Evolutionary conservation across 2,113 vertebrate species (phyloP), one percentile per base, ranked within the genome.

Genomic region (Cavia porcellus): DNA sequence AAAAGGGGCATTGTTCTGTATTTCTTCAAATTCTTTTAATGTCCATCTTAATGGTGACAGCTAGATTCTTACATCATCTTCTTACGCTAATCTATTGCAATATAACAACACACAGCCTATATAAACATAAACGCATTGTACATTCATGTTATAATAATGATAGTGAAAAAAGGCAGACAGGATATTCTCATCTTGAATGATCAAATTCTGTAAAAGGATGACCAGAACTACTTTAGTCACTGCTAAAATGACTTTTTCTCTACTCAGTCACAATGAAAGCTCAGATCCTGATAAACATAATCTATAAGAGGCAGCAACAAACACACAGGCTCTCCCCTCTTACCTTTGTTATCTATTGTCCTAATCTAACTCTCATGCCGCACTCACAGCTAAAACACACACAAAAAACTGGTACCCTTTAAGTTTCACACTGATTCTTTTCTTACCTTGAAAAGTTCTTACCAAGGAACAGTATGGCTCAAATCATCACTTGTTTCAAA

Each of bases 1-100:
- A 52, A 88, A 19, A 81, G 75, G 32, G 15, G 30, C 24, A 75
- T 0, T 52, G 38, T 55, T 94, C 89, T 74, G 20, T 38, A 32
- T 81, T 86, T 90, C 22, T 70, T 38, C 28, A 94, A 79, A 89
- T 19, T 15, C 17, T 89, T 91, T 82, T 62, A 86, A 86, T n/a
- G 52, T 83, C 50, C 77, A 45, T 42, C 83, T 92, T 82, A 72
- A 86, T 1, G 24, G 38, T 52, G 17, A 90, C 5, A 87, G 22
- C 20, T 57, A 15, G 32, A 89, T 38, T 80, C 30, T 89, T 15
- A 20, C 32, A 32, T 7, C 7, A 8, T 82, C 59, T 92, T 85
- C 52, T 72, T 32, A 45, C 25, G 84, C 57, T 47, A 66, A 3
- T 30, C 32, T 86, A 28, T 5, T 74, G 19, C n/a, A 70, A 0